Percentiles rank a stretch among this genome's conserved stretches.
Conservation (phyloP, 2,888 invertebrate genomes). For the Eudasyphora cyanicolor region DNA sequence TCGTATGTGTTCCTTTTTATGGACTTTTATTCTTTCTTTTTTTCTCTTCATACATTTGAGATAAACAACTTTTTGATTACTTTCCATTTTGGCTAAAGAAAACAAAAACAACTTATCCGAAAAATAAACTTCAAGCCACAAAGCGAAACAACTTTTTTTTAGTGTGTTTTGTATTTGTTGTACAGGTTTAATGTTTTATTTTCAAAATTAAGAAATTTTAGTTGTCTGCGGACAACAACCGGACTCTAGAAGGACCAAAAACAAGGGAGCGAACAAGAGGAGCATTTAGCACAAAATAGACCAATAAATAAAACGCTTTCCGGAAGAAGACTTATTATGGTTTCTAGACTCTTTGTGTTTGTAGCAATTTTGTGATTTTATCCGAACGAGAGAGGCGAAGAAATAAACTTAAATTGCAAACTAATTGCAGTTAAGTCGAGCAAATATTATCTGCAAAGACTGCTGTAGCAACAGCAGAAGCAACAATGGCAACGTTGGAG, state of each 20-base stretch:
- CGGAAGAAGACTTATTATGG: slow-evolving; percentile 50
- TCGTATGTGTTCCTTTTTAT: too few relatives aligned
- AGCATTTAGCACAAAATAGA: not conserved
- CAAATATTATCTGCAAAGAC: slow-evolving; percentile 66
- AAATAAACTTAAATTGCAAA: slow-evolving; percentile 76
- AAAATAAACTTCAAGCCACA: slow-evolving; percentile 20
- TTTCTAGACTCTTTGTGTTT: slow-evolving; percentile 17
- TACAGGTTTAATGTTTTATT: slow-evolving; percentile 32
- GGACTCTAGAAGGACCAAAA: too few relatives aligned
- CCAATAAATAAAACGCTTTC: slow-evolving; percentile 54
- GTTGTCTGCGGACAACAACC: slow-evolving; percentile 24
- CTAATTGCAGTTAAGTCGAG: slow-evolving; percentile 79
- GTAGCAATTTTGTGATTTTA: not conserved
- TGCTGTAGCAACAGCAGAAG: slow-evolving; percentile 36
- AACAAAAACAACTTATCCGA: not conserved
- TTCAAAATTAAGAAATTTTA: slow-evolving; percentile 26
- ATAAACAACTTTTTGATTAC: slow-evolving; percentile 57
- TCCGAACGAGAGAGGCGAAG: not conserved
- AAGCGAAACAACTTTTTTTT: slow-evolving; percentile 26
- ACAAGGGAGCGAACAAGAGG: slow-evolving; percentile 10
- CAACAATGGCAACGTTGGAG: slow-evolving; percentile 2
- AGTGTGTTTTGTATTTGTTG: not conserved
- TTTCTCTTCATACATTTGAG: slow-evolving; percentile 1
- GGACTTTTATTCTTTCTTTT: slow-evolving; percentile 33
- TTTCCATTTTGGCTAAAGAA: slow-evolving; percentile 28